Evolutionary conservation across 1,140 invertebrate genomes (phyloP).

Genomic region (Sinella curviseta): DNA sequence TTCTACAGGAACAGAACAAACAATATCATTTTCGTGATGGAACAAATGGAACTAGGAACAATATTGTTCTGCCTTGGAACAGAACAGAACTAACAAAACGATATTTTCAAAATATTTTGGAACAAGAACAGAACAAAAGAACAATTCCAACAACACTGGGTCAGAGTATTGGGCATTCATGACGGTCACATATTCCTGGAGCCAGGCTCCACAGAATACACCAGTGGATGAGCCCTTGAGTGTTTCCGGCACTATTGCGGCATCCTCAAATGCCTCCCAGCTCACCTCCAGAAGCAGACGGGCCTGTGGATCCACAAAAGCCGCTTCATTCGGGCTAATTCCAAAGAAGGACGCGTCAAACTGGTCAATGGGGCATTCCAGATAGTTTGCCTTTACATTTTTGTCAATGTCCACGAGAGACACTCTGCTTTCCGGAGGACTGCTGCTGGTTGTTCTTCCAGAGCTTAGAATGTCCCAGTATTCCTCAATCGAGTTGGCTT

Average conservation of each 20-base stretch:
- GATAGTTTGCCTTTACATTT: slow-evolving; percentile 10
- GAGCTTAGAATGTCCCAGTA: not conserved
- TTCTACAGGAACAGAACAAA: no score
- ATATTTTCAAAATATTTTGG: no score
- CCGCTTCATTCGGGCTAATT: slow-evolving; percentile 59
- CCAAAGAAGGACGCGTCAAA: slow-evolving; percentile 63
- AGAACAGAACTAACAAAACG: no score
- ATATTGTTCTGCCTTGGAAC: no score
- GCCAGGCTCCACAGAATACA: slow-evolving; percentile 34
- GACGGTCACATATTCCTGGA: not conserved
- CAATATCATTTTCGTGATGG: no score
- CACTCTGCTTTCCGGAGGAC: not conserved
- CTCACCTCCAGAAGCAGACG: slow-evolving; percentile 63
- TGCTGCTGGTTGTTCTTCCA: not conserved
- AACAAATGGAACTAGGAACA: no score
- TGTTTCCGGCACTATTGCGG: slow-evolving; percentile 5
- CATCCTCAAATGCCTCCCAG: slow-evolving; percentile 64
- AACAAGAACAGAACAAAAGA: no score
- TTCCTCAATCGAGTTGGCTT: not conserved
- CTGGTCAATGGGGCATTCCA: slow-evolving; percentile 36
- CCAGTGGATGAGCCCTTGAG: slow-evolving; percentile 23
- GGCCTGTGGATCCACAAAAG: slow-evolving; percentile 66
- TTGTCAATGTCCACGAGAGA: no score
- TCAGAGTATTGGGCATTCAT: not conserved
- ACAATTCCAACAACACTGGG: no score